Evolutionary conservation across 2,888 invertebrate species (phyloP).

Genomic region (Cosmorhoe ocellata): DNA sequence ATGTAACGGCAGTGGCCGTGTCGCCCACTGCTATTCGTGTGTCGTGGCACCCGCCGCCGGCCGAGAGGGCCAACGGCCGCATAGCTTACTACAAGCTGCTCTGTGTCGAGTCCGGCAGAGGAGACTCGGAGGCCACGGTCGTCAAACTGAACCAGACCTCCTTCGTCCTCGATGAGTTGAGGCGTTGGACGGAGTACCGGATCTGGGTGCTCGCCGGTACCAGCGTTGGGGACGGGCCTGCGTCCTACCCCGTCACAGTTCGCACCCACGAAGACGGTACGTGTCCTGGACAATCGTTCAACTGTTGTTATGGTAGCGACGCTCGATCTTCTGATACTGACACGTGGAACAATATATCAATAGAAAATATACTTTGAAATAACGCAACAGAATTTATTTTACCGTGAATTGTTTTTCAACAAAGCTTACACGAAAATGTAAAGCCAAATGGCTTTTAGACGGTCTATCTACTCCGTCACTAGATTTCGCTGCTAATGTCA

Average conservation of each 20-base stretch:
- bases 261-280: conserved; percentile 99
- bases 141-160: conserved; percentile 90
- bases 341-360: no score
- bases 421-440: no score
- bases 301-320: conserved; percentile 14
- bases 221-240: conserved; percentile 97
- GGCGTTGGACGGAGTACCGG: conserved; percentile 97
- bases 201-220: conserved; percentile 98
- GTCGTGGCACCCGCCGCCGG: conserved; percentile 96
- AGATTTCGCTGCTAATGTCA: no score
- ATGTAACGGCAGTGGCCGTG: conserved; percentile 93
- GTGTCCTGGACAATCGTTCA: conserved; percentile 70
- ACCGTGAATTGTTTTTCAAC: no score
- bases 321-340: conserved; percentile 52
- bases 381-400: no score
- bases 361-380: no score
- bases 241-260: conserved; percentile 94
- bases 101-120: conserved; percentile 92
- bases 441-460: no score
- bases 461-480: no score
- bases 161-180: conserved; percentile 93
- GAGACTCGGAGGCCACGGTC: conserved; percentile 92
- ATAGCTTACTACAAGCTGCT: conserved; percentile 97
- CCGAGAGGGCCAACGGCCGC: conserved; percentile 94
- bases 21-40: conserved; percentile 95